Evolutionary conservation across 1,140 invertebrate species (phyloP), one percentile per base, ranked within the genome.

Genomic region (Drosophila lacteicornis): DNA sequence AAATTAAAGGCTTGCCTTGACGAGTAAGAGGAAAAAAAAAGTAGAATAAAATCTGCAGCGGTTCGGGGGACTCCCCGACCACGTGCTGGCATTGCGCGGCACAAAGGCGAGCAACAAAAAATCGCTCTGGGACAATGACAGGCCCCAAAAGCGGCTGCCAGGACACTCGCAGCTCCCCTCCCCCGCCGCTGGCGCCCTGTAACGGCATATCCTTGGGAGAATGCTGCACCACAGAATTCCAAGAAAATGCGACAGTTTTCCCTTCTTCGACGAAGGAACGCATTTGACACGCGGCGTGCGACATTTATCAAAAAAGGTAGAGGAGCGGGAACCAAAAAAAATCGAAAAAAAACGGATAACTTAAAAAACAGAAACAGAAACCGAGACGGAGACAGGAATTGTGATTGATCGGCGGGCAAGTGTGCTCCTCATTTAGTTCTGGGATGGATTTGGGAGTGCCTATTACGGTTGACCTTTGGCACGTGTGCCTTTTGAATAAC

Each of bases 1-100:
- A 91, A 91, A 91, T 91, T 91, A 91, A 85, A 84, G 80, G 83
- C 80, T 90, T 87, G 84, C 53, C 77, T 75, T 42, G 58, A 67
- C 67, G 68, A 51, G 43, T 33, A 74, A 77, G 73, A 66, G 17
- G 76, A 55, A 15, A 65, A 42, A 42, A 56, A 49, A 55, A 45
- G 49, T 36, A 11, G 56, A 69, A 71, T 71, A 73, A 74, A 83
- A 62, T 75, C 68, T 53, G 68, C 65, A 68, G 40, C 46, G 46
- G 33, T 33, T 58, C 40, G 69, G 42, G 38, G 51, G 38, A 46
- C 38, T 53, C 47, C 30, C 51, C 47, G 1, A 51, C 46, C 62
- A 69, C 67, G 67, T 67, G 73, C 75, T 70, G 79, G 25, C 42
- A 60, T 40, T 27, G 38, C 67, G 57, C 61, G 59, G 75, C 55